Evolutionary conservation across 2,113 vertebrate genomes (phyloP).

Genomic region (Rhinopomastus cyanomelas): DNA sequence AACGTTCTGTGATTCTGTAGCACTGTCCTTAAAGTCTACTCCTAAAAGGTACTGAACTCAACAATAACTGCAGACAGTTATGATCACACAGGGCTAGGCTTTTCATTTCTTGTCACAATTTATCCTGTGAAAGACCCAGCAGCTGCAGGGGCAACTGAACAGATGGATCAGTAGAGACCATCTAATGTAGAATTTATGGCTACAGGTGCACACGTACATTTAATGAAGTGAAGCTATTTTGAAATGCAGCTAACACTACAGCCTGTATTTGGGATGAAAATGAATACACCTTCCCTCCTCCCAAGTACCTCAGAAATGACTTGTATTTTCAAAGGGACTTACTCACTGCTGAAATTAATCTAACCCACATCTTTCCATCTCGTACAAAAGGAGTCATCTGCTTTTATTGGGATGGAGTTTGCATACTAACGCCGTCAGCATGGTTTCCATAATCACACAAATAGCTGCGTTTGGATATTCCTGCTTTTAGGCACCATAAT

Average conservation of each 20-base stretch:
- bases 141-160: not conserved
- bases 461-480: conserved; percentile 1
- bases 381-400: not conserved
- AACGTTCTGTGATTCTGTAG: too few species aligned
- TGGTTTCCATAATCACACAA: not conserved
- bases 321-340: not conserved
- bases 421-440: not conserved
- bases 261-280: not conserved
- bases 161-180: not conserved
- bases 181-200: not conserved
- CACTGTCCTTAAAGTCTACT: not conserved
- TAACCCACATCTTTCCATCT: not conserved
- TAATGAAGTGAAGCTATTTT: not conserved
- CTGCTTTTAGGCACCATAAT: not conserved
- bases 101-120: not conserved
- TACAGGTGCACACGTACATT: not conserved
- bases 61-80: not conserved
- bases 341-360: not conserved
- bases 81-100: not conserved
- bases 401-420: conserved; percentile 1
- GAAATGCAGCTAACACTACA: not conserved
- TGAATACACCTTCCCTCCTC: not conserved
- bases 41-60: not conserved
- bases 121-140: not conserved
- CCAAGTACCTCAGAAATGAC: not conserved